These are phyloP conservation scores for Procambarus clarkii DNA, from an alignment of 1,140 invertebrate genomes.

Conservation along the genomic window DNA sequence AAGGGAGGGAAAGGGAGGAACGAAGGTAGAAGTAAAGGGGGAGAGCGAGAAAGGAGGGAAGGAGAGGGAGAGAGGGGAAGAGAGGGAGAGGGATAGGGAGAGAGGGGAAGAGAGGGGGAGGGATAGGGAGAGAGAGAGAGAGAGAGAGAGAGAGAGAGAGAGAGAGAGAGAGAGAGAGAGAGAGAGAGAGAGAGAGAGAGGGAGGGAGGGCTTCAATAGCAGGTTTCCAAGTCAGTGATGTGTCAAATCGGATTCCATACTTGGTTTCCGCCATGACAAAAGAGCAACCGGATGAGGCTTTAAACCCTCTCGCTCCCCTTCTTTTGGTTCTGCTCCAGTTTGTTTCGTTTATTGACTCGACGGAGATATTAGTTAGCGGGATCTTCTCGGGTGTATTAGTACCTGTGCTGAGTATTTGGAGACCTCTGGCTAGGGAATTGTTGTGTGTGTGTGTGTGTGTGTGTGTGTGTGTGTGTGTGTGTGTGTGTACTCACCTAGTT, in stretches of 20 bases:
- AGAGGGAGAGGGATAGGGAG: background rate
- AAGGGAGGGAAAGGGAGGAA: background rate
- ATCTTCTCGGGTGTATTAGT: too few relatives aligned
- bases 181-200: background rate
- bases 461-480: too few relatives aligned
- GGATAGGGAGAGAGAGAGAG: background rate
- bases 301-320: background rate
- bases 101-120: background rate
- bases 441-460: too few relatives aligned
- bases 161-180: background rate
- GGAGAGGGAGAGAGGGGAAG: background rate
- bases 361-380: background rate
- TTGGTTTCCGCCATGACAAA: constrained; percentile 51
- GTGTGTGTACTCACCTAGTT: too few relatives aligned
- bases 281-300: constrained; percentile 48
- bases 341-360: constrained; percentile 11
- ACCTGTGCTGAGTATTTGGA: too few relatives aligned
- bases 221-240: constrained; percentile 49
- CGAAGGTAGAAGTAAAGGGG: too few relatives aligned
- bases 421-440: too few relatives aligned
- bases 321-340: background rate
- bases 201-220: constrained; percentile 14
- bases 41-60: background rate
- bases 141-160: background rate
- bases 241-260: constrained; percentile 58